Percentiles rank a stretch among this genome's conserved stretches.
Evolutionary conservation across 2,797 vertebrate genomes (phyloP).

Genomic region (Siniperca undulata): DNA sequence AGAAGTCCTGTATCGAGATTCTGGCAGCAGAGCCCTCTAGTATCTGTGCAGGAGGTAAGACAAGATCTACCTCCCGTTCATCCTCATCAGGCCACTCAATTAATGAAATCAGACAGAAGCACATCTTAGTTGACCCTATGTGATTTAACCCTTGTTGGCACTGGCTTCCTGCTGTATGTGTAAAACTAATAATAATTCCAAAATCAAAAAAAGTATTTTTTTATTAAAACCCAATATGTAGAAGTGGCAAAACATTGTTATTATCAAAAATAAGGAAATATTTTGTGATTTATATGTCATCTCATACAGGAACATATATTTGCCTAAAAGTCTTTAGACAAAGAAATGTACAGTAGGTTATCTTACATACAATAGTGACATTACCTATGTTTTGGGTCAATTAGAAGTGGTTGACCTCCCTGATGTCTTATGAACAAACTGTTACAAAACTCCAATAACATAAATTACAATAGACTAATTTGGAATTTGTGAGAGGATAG

Average conservation of each 20-base stretch:
- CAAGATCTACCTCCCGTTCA: not conserved
- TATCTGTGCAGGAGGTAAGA: constrained; percentile 97
- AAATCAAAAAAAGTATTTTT: not conserved
- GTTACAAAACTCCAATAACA: not conserved
- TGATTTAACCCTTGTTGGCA: not conserved
- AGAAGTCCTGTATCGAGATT: constrained; percentile 98
- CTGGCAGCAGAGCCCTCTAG: constrained; percentile 97
- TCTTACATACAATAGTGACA: not conserved
- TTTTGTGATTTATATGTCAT: not conserved
- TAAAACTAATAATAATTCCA: not conserved
- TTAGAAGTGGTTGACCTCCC: too few relatives aligned
- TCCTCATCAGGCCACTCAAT: not conserved
- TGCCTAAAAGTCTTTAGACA: not conserved
- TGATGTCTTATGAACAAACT: not conserved
- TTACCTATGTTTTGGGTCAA: not conserved
- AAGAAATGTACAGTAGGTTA: not conserved
- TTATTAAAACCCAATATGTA: not conserved
- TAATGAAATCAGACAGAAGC: not conserved
- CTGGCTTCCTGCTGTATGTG: not conserved
- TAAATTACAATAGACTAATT: not conserved
- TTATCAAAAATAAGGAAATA: not conserved
- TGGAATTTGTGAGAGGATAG: not conserved
- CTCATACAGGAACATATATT: not conserved
- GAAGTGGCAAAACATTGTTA: not conserved
- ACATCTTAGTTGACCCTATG: not conserved